Percentiles rank a stretch among this genome's conserved stretches.
phyloP scores from a whole-genome alignment of 2,113 vertebrate species.

The Eudyptes chrysolophus region DNA sequence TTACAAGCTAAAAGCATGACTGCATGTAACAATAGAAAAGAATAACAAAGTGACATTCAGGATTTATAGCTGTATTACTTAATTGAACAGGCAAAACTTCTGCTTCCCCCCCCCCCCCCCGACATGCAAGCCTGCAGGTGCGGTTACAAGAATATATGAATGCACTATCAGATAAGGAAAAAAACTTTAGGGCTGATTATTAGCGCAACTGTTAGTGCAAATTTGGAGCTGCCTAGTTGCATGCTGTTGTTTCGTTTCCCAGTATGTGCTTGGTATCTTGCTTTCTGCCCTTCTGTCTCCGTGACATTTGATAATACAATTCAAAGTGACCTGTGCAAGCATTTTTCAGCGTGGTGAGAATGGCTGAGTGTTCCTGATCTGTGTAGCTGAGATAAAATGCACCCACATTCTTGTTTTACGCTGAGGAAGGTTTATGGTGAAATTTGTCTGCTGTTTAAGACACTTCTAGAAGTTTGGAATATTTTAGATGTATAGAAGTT shows the following conservation, averaged over 20 bases:
- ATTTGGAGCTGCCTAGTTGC: background rate
- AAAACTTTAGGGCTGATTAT: background rate
- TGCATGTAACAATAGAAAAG: background rate
- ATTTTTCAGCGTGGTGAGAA: background rate
- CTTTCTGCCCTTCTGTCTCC: background rate
- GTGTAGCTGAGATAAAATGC: background rate
- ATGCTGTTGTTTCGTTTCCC: background rate
- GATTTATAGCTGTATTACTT: constrained; percentile 15
- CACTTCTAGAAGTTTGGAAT: background rate
- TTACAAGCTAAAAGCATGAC: background rate
- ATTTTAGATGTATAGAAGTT: background rate
- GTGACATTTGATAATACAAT: background rate
- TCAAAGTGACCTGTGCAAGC: background rate
- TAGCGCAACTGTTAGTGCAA: background rate
- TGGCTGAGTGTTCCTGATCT: background rate
- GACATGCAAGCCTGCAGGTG: background rate
- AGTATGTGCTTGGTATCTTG: background rate
- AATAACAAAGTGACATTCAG: background rate
- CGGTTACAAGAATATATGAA: background rate
- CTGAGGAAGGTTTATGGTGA: background rate
- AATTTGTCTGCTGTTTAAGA: background rate
- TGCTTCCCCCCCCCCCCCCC: background rate
- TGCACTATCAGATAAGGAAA: background rate
- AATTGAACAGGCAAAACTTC: background rate
- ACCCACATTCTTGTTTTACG: background rate